These are phyloP conservation scores for Odontophorus gujanensis DNA, from an alignment of 2,113 vertebrate genomes.

Conservation along the genomic window DNA sequence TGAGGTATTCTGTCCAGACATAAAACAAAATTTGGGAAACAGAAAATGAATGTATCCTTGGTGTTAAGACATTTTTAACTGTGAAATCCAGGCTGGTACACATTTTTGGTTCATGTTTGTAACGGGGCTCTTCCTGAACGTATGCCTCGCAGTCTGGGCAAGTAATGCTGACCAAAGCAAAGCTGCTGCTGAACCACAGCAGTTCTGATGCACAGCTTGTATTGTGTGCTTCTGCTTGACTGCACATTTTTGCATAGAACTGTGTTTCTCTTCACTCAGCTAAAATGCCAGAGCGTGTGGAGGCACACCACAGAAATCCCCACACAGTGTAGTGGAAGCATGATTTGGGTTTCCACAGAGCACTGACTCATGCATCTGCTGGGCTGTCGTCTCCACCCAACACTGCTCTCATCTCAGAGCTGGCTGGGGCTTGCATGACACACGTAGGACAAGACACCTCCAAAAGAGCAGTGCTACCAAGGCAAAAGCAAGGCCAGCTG, in stretches of 20 bases:
- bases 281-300: background rate
- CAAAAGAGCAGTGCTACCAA: background rate
- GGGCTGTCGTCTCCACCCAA: fast-evolving
- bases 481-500: background rate
- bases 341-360: background rate
- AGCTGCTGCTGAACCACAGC: background rate
- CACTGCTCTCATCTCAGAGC: fast-evolving
- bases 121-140: background rate
- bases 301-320: background rate
- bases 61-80: background rate
- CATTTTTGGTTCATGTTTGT: background rate
- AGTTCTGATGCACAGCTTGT: fast-evolving
- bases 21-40: background rate
- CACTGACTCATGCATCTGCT: background rate
- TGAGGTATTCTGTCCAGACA: background rate
- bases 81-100: background rate
- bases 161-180: background rate
- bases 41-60: background rate
- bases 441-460: fast-evolving
- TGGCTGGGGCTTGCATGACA: fast-evolving
- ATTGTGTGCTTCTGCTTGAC: background rate
- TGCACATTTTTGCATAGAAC: background rate
- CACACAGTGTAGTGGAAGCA: background rate
- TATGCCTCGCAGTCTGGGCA: background rate
- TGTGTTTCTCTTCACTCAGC: background rate